Evolutionary conservation across 2,888 invertebrate species (phyloP).

Genomic region (Machimus rusticus): DNA sequence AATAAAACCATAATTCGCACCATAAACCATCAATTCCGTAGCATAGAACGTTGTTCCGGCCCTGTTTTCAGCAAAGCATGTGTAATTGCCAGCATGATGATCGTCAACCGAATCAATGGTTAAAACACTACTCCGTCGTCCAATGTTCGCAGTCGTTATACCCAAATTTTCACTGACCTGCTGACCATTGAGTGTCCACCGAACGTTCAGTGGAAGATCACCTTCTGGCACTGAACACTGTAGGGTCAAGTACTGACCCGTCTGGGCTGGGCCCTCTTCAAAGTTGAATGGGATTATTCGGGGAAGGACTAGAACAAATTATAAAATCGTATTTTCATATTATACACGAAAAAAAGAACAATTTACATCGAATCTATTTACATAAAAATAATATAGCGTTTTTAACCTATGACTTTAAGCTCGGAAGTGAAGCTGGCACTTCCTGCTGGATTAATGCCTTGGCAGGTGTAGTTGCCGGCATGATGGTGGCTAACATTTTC

Average conservation of each 20-base stretch:
- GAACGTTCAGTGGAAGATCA: constrained; percentile 77
- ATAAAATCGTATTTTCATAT: not conserved
- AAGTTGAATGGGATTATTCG: constrained; percentile 83
- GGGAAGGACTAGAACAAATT: constrained; percentile 75
- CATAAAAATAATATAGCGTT: constrained; percentile 42
- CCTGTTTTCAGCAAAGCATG: constrained; percentile 76
- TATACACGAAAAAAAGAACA: not conserved
- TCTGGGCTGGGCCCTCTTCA: constrained; percentile 76
- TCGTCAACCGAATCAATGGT: constrained; percentile 71
- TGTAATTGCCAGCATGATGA: constrained; percentile 77
- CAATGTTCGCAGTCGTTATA: constrained; percentile 65
- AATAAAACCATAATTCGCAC: constrained; percentile 62
- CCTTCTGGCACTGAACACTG: constrained; percentile 77
- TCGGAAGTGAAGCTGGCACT: constrained; percentile 72
- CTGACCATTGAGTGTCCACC: constrained; percentile 71
- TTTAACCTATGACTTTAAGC: constrained; percentile 75
- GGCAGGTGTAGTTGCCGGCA: constrained; percentile 79
- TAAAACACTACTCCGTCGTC: constrained; percentile 68
- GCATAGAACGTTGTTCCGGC: constrained; percentile 75
- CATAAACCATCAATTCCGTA: constrained; percentile 76
- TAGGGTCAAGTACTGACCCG: constrained; percentile 73
- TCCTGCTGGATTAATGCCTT: constrained; percentile 77
- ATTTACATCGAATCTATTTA: constrained; percentile 41
- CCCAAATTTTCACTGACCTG: constrained; percentile 67
- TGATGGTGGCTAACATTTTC: constrained; percentile 74